These are phyloP conservation scores for Todus mexicanus DNA, from an alignment of 2,797 vertebrate species.

Conservation along the genomic window DNA sequence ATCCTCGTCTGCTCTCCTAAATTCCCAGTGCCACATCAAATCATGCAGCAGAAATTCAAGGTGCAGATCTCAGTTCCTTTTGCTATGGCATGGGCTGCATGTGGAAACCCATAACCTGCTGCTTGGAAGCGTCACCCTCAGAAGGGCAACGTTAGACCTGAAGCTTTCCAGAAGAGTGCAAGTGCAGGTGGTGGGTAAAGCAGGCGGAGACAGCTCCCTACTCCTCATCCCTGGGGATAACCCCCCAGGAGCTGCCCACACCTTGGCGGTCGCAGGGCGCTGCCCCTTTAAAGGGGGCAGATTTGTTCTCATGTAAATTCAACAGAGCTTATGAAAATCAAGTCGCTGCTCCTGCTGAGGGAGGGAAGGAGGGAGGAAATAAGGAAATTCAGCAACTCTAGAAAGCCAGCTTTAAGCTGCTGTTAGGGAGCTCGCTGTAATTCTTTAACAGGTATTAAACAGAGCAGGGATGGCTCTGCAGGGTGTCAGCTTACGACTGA, in stretches of 20 bases:
- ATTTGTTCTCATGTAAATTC: background rate
- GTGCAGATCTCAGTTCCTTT: background rate
- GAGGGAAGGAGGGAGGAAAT: background rate
- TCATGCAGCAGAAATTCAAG: background rate
- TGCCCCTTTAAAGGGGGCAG: background rate
- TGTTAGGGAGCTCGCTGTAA: background rate
- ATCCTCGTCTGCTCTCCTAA: background rate
- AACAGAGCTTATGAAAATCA: conserved; percentile 27
- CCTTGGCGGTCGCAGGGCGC: background rate
- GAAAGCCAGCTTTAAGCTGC: background rate
- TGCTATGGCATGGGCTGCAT: background rate
- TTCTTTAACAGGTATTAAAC: background rate
- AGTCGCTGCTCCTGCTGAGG: background rate
- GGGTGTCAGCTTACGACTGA: background rate
- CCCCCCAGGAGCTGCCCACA: background rate
- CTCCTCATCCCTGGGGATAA: background rate
- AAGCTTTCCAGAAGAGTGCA: background rate
- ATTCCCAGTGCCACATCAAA: background rate
- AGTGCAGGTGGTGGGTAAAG: background rate
- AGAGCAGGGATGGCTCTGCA: background rate
- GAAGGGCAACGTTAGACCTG: background rate
- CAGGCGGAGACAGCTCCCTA: background rate
- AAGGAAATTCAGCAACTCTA: background rate
- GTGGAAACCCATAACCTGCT: background rate
- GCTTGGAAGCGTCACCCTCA: background rate